Percentiles rank a stretch among this genome's conserved stretches.
phyloP scores from a whole-genome alignment of 2,797 vertebrate genomes.

The Trachurus trachurus region DNA sequence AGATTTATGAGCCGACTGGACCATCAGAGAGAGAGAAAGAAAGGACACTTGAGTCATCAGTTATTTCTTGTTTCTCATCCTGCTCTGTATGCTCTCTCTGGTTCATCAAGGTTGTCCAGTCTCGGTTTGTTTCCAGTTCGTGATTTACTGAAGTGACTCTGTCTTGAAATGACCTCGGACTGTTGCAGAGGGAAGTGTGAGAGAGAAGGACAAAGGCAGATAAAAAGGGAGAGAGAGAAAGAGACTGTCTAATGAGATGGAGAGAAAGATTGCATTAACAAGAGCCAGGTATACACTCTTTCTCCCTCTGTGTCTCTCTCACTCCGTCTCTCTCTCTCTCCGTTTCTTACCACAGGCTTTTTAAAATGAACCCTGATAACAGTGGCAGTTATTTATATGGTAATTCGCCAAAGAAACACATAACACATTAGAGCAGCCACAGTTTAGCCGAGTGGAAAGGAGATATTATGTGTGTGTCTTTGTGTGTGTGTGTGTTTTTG shows the following conservation, averaged over 20 bases:
- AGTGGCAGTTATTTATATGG: slow-evolving; percentile 72
- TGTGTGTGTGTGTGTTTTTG: slow-evolving; percentile 3
- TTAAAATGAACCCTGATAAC: slow-evolving; percentile 61
- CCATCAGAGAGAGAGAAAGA: not conserved
- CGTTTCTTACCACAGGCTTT: slow-evolving; percentile 40
- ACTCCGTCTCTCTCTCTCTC: not conserved
- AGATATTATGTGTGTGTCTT: slow-evolving; percentile 10
- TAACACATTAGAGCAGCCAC: slow-evolving; percentile 42
- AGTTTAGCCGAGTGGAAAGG: slow-evolving; percentile 40
- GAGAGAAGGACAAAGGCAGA: slow-evolving; percentile 23
- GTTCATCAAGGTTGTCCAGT: slow-evolving; percentile 3
- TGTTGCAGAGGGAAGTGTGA: not conserved
- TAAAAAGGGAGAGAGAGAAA: slow-evolving; percentile 6
- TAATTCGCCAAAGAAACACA: slow-evolving; percentile 67
- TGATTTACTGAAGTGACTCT: slow-evolving; percentile 5
- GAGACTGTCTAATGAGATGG: slow-evolving; percentile 34
- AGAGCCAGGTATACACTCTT: slow-evolving; percentile 16
- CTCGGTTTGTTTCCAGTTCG: not conserved
- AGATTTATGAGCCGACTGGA: slow-evolving; percentile 27
- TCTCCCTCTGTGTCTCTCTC: not conserved
- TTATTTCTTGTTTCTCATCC: slow-evolving; percentile 16
- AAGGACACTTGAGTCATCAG: slow-evolving; percentile 30
- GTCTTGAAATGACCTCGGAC: slow-evolving; percentile 2
- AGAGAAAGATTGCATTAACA: slow-evolving; percentile 32
- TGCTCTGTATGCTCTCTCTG: not conserved